Conservation (phyloP, 1,140 invertebrate species). For the Drosophila novamexicana region DNA sequence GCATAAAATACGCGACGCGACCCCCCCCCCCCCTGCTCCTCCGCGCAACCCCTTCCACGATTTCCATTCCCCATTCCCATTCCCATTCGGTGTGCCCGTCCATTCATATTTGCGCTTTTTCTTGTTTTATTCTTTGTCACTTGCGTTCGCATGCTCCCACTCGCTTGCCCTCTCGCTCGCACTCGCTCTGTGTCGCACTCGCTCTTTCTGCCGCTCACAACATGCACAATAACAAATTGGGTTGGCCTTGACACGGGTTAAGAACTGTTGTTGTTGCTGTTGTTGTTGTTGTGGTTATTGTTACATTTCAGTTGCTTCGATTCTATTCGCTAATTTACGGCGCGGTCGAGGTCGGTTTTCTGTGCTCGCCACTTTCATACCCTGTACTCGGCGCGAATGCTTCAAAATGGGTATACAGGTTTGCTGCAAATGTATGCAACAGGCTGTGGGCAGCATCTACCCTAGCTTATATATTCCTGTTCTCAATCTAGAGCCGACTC, state of each 20-base stretch:
- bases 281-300: conserved; percentile 34
- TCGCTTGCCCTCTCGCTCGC: background rate
- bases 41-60: no score
- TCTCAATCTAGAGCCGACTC: no score
- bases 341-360: conserved; percentile 24
- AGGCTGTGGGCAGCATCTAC: no score
- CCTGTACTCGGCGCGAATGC: background rate
- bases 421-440: background rate
- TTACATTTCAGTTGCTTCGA: conserved; percentile 43
- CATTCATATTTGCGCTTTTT: conserved; percentile 1
- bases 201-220: conserved; percentile 4
- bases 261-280: conserved; percentile 38
- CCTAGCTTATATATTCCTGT: no score
- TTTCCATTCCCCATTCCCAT: background rate
- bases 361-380: conserved; percentile 4
- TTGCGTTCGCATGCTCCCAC: background rate
- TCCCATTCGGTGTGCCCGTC: background rate
- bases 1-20: no score
- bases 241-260: conserved; percentile 52
- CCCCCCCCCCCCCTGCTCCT: no score
- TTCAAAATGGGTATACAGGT: background rate
- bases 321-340: conserved; percentile 63
- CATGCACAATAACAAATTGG: conserved; percentile 43
- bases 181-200: background rate
- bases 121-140: conserved; percentile 10